These are phyloP conservation scores for Flabesymbios commensalis DNA, from an alignment of 2,888 invertebrate species.

Conservation along the genomic window DNA sequence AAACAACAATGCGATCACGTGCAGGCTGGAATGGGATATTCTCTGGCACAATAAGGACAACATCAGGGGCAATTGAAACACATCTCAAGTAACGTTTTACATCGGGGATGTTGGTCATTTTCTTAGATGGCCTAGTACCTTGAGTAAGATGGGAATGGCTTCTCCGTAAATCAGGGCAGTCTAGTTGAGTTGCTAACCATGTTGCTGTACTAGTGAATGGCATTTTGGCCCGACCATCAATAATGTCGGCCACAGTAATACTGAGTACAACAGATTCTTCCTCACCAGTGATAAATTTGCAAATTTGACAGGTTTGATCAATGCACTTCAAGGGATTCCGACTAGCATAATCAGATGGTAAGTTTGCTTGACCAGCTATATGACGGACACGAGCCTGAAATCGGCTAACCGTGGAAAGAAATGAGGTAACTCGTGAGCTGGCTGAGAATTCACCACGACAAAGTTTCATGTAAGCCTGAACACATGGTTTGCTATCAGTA, in stretches of 20 bases:
- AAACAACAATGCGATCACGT: not conserved
- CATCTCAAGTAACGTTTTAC: slow-evolving; percentile 4
- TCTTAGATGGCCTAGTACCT: slow-evolving; percentile 9
- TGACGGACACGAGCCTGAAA: slow-evolving; percentile 5
- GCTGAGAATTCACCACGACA: slow-evolving; percentile 7
- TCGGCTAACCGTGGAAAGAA: slow-evolving; percentile 6
- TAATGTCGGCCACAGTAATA: not conserved
- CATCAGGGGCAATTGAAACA: slow-evolving; percentile 1
- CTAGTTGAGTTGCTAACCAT: slow-evolving; percentile 1
- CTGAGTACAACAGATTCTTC: not conserved
- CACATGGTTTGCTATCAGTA: slow-evolving; percentile 11
- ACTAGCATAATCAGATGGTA: slow-evolving; percentile 12
- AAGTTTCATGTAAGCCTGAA: slow-evolving; percentile 6
- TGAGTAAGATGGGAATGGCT: slow-evolving; percentile 9
- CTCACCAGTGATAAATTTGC: not conserved
- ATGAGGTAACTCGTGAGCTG: slow-evolving; percentile 10
- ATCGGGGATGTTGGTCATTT: not conserved
- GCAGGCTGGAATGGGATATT: not conserved
- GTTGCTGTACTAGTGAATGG: slow-evolving; percentile 6
- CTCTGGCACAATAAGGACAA: not conserved
- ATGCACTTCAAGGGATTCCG: slow-evolving; percentile 4
- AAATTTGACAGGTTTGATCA: not conserved
- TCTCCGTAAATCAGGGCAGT: slow-evolving; percentile 11
- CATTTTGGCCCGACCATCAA: not conserved
- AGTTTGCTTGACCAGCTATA: slow-evolving; percentile 2